Evolutionary conservation across 2,797 vertebrate genomes (phyloP).

Genomic region (Gephyroberyx darwinii): DNA sequence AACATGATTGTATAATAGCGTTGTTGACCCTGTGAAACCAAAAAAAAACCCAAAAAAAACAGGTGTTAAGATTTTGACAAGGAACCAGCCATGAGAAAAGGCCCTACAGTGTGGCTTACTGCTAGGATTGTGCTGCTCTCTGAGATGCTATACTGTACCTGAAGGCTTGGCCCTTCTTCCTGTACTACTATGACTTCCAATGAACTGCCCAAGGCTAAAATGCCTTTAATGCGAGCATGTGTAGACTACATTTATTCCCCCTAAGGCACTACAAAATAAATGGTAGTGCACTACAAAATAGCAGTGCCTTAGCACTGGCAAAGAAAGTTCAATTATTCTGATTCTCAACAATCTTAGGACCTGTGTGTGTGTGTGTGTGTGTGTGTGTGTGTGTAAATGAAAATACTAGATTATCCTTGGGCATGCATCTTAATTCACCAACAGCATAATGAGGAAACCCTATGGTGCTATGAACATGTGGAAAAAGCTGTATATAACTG

Average conservation of each 20-base stretch:
- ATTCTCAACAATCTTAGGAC: slow-evolving; percentile 25
- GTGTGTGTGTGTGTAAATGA: slow-evolving; percentile 17
- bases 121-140: slow-evolving; percentile 27
- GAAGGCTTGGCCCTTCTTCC: slow-evolving; percentile 19
- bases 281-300: slow-evolving; percentile 25
- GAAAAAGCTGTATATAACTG: background rate
- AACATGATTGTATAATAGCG: background rate
- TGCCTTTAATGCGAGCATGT: background rate
- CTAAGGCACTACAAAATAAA: slow-evolving; percentile 30
- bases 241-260: slow-evolving; percentile 14
- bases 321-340: slow-evolving; percentile 42
- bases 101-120: background rate
- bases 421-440: slow-evolving; percentile 15
- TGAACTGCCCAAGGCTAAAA: background rate
- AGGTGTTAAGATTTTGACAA: background rate
- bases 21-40: background rate
- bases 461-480: background rate
- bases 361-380: slow-evolving; percentile 2
- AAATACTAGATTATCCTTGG: slow-evolving; percentile 35
- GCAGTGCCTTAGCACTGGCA: slow-evolving; percentile 26
- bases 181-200: slow-evolving; percentile 17
- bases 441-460: slow-evolving; percentile 5
- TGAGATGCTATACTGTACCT: slow-evolving; percentile 23
- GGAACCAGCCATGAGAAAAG: background rate
- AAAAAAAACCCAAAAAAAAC: background rate